Percentiles rank a stretch among this genome's conserved stretches.
Evolutionary conservation across 1,140 invertebrate species (phyloP).

Genomic region (Pteromalus puparum): DNA sequence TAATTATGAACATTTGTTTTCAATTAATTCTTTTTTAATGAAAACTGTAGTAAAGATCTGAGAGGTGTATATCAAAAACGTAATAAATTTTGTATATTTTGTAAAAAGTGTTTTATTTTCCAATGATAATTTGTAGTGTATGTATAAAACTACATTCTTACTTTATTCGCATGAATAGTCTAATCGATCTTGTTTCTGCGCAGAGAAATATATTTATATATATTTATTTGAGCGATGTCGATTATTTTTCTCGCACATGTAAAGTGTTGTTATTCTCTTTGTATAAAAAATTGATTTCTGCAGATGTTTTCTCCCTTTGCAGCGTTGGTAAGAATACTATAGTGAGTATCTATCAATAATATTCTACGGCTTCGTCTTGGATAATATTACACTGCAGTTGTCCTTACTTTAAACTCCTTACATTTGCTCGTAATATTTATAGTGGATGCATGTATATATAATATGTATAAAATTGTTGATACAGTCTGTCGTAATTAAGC

Average conservation of each 20-base stretch:
- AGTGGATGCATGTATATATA: conserved; percentile 57
- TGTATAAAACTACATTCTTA: conserved; percentile 70
- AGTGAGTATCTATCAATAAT: conserved; percentile 62
- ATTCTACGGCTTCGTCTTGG: conserved; percentile 57
- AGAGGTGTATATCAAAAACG: not conserved
- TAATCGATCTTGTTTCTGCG: conserved; percentile 55
- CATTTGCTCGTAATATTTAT: conserved; percentile 59
- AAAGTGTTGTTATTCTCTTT: conserved; percentile 51
- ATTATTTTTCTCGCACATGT: conserved; percentile 48
- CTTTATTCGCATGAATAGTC: conserved; percentile 59
- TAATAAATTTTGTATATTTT: conserved; percentile 49
- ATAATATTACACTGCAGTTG: conserved; percentile 63
- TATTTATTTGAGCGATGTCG: conserved; percentile 51
- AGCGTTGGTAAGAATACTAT: conserved; percentile 57
- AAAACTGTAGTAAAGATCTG: no score
- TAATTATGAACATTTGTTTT: no score
- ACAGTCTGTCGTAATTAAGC: conserved; percentile 67
- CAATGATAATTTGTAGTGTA: conserved; percentile 66
- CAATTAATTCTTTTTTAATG: no score
- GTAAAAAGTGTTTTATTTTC: conserved; percentile 68
- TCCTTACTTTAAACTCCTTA: conserved; percentile 53
- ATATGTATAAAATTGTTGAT: conserved; percentile 65
- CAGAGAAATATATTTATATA: conserved; percentile 44
- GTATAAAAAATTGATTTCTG: conserved; percentile 53
- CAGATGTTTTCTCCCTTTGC: conserved; percentile 45